Conservation (phyloP, 2,797 vertebrate genomes). For the Hoplostethus atlanticus region DNA sequence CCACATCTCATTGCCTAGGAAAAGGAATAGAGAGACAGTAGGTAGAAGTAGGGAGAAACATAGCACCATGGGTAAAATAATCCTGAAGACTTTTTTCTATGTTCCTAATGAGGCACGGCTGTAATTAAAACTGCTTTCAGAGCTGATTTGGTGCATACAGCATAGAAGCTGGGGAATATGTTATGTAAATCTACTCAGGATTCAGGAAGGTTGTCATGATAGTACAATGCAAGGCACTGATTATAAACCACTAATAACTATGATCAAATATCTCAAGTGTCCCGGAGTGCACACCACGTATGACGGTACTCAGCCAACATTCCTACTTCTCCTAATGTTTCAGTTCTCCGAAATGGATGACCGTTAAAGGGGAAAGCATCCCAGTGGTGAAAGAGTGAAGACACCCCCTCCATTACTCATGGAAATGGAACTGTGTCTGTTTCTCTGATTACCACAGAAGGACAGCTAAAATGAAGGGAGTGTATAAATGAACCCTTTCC, state of each 20-base stretch:
- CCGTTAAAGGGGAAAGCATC: constrained; percentile 38
- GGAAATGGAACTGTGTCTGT: constrained; percentile 32
- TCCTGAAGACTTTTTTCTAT: background rate
- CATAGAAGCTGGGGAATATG: constrained; percentile 25
- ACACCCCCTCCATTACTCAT: constrained; percentile 39
- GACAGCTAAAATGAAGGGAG: background rate
- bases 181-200: constrained; percentile 45
- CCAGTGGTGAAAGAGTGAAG: constrained; percentile 35
- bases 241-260: constrained; percentile 74
- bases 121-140: constrained; percentile 9
- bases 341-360: constrained; percentile 45
- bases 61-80: background rate
- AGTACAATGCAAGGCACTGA: constrained; percentile 65
- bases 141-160: background rate
- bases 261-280: constrained; percentile 54
- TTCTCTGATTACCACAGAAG: constrained; percentile 29
- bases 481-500: background rate
- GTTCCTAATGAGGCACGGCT: background rate
- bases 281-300: constrained; percentile 44
- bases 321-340: constrained; percentile 61
- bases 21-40: background rate
- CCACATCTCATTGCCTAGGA: constrained; percentile 94
- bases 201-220: constrained; percentile 58
- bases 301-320: constrained; percentile 56
- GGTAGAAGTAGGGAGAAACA: background rate